Base-by-base conservation (phyloP, 1,140 invertebrate species). In the Rhynchophorus ferrugineus region DNA sequence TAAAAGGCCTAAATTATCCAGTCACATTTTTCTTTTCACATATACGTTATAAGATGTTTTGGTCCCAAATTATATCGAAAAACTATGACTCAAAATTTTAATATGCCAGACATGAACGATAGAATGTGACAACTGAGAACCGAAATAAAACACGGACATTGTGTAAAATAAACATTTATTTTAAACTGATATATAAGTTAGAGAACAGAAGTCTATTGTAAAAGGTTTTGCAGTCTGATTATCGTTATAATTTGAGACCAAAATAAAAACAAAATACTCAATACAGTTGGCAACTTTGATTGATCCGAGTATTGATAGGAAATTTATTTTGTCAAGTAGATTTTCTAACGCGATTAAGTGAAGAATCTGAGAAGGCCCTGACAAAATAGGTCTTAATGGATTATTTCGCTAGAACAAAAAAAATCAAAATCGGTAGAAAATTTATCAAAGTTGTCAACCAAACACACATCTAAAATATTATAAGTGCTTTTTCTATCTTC, bases 1-100 rank as follows among this genome's bases (percentile, higher is more conserved):
- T 42, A 44, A 51, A 51, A 44, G 41, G 41, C 49, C 49, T 51
- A 44, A 13, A 22, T 29, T 36, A 51, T 35, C 42, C 49, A 44
- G 49, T 51, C 49, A 38, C 17, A 51, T 51, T 33, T n/a, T 9
- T 39, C 24, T 13, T 24, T 22, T 11, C 13, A 34, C 44, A 21
- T 33, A 33, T 9, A 11, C 38, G 19, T 41, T 49, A 18, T 6
- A 29, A 29, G 11, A 29, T 6, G 11, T 18, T 17, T 16, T 51
- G 49, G 49, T 51, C 49, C 44, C 41, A 51, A 41, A 24, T 51
- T 20, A 8, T n/a, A n/a, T n/a, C n/a, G n/a, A n/a, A n/a, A n/a
- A n/a, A n/a, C n/a, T n/a, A n/a, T n/a, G n/a, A n/a, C 24, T 6
- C 24, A 29, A 29, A n/a, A 11, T 29, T 29, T 29, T 29, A 5